phyloP scores from a whole-genome alignment of 2,888 invertebrate species.

The Eutolmus rufibarbis region DNA sequence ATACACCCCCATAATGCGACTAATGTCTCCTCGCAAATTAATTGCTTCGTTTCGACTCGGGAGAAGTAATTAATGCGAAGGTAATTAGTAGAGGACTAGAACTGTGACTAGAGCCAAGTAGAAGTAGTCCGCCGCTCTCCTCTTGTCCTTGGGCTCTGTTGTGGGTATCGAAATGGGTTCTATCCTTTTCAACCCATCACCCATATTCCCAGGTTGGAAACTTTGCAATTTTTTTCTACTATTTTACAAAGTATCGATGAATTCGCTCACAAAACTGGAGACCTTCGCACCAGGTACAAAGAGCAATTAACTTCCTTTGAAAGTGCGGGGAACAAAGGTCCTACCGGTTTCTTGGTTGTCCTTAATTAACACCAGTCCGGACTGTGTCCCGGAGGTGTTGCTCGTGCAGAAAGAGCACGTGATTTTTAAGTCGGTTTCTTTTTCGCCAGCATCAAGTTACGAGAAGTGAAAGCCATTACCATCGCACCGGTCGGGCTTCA shows the following conservation, averaged over 20 bases:
- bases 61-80: background rate
- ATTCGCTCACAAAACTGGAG: background rate
- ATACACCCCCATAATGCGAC: background rate
- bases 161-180: background rate
- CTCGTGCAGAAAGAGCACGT: background rate
- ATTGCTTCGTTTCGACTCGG: background rate
- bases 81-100: background rate
- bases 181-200: background rate
- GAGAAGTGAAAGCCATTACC: background rate
- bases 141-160: background rate
- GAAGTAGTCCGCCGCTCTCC: background rate
- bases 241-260: background rate
- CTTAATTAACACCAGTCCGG: conserved; percentile 1
- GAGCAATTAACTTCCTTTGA: background rate
- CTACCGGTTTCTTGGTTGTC: background rate
- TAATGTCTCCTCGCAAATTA: background rate
- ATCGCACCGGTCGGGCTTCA: background rate
- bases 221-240: background rate
- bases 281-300: background rate
- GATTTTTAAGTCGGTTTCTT: background rate
- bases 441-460: background rate
- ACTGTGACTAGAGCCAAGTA: background rate
- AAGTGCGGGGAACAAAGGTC: background rate
- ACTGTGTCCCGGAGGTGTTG: background rate
- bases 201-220: background rate